Base-by-base conservation (phyloP, 2,113 vertebrate species). In the Haplochromis vanheusdeni region DNA sequence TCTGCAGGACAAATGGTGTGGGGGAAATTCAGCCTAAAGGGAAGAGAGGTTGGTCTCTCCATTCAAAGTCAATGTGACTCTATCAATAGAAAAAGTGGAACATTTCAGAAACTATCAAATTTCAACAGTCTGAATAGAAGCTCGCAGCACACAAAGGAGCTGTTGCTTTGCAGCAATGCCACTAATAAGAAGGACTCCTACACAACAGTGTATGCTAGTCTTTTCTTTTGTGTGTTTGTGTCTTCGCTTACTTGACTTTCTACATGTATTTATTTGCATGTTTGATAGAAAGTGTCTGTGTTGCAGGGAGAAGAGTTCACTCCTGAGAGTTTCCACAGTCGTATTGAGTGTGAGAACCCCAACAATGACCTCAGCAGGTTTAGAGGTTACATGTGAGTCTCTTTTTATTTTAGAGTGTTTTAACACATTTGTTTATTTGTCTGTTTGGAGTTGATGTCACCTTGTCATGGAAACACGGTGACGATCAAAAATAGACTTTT, bases 331-430 rank as follows among this genome's bases (percentile, higher is more conserved):
- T 99, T 98, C 95, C 96, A 94, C 75, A 94, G 97, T 88, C 96
- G 89, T 31, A 97, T 99, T 89, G 97, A 98, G 85, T 99, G 98
- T 95, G 99, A 99, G 95, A 96, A 93, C 87, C 98, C 99, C 65
- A 99, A 98, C 92, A 96, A 98, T 4, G 96, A 99, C 87, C 97
- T 99, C 83, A 97, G 79, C 93, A 51, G 90, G 87, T 99, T 99
- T 93, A 91, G 94, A 93, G 99, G 98, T 77, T 98, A 97, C 94
- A 94, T 99, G 99, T 99, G 93, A 98, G 98, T 97, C 14, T 84
- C 9, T 12, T 42, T 77, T 14, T 2, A 5, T 28, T n/a, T 23
- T 21, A 21, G 14, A 23, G 31, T 9, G 3, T 13, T 82, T 33
- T 1, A n/a, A 75, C 60, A 11, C 14, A n/a, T 65, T 37, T 40